phyloP scores from a whole-genome alignment of 2,888 invertebrate species.

The Dynastes hyllus region DNA sequence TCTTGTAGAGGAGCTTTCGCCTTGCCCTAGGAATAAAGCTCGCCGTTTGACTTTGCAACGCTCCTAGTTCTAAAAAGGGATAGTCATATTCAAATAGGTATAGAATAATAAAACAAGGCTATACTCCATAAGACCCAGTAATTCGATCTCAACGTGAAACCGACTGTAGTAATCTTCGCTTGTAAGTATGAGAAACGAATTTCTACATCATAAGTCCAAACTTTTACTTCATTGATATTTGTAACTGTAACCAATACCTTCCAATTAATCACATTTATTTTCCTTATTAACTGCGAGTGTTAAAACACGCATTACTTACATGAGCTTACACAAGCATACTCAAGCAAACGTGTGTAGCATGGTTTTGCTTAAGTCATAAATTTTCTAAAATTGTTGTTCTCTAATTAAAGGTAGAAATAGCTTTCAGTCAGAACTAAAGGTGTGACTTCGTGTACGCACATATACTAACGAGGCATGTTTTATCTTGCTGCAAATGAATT shows the following conservation, averaged over 20 bases:
- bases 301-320: not conserved
- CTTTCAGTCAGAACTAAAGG: slow-evolving; percentile 16
- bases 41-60: no score
- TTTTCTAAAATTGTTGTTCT: slow-evolving; percentile 21
- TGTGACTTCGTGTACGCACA: slow-evolving; percentile 26
- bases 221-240: no score
- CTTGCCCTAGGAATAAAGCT: no score
- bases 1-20: no score
- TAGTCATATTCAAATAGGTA: no score
- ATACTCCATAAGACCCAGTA: no score
- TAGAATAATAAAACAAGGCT: no score
- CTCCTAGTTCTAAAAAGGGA: no score
- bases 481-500: slow-evolving; percentile 21
- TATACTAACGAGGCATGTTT: slow-evolving; percentile 20
- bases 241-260: not conserved
- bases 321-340: not conserved
- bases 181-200: no score
- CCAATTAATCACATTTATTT: slow-evolving; percentile 4
- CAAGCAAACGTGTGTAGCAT: not conserved
- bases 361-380: slow-evolving; percentile 1
- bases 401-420: slow-evolving; percentile 30
- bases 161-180: no score
- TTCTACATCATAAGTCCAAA: no score
- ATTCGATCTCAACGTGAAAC: no score
- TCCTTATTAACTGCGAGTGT: not conserved